Conservation (phyloP, 2,888 invertebrate species). For the Lydus trimaculatus region DNA sequence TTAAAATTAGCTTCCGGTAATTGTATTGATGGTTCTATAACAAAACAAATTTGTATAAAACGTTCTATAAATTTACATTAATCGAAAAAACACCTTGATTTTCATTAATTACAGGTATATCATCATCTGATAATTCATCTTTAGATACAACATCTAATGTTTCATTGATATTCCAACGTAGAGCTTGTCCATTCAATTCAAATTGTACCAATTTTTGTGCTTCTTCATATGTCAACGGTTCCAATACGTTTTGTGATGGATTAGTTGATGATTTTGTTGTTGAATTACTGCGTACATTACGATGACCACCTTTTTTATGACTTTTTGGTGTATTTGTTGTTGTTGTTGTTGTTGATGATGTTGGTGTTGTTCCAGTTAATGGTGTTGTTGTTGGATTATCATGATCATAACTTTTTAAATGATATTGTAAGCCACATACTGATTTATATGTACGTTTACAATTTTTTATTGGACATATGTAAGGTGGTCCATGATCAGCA, state of each 20-base stretch:
- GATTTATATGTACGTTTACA: slow-evolving; percentile 89
- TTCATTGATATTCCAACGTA: slow-evolving; percentile 66
- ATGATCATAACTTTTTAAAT: slow-evolving; percentile 85
- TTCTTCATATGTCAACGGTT: slow-evolving; percentile 82
- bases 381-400: slow-evolving; percentile 75
- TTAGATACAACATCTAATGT: slow-evolving; percentile 73
- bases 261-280: slow-evolving; percentile 58
- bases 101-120: slow-evolving; percentile 35
- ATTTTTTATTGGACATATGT: slow-evolving; percentile 83
- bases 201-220: slow-evolving; percentile 87
- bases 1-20: slow-evolving; percentile 76
- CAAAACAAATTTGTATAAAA: not conserved
- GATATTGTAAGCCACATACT: slow-evolving; percentile 85
- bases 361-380: slow-evolving; percentile 55
- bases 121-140: slow-evolving; percentile 66
- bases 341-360: slow-evolving; percentile 58
- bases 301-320: not conserved
- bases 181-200: slow-evolving; percentile 75
- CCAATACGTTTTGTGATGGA: slow-evolving; percentile 64
- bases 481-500: slow-evolving; percentile 82
- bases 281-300: not conserved
- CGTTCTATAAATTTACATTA: not conserved
- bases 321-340: slow-evolving; percentile 14
- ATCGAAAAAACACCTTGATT: slow-evolving; percentile 12
- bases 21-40: slow-evolving; percentile 60